These are phyloP conservation scores for Cyanoderma ruficeps DNA, from an alignment of 2,113 vertebrate species.

Conservation along the genomic window DNA sequence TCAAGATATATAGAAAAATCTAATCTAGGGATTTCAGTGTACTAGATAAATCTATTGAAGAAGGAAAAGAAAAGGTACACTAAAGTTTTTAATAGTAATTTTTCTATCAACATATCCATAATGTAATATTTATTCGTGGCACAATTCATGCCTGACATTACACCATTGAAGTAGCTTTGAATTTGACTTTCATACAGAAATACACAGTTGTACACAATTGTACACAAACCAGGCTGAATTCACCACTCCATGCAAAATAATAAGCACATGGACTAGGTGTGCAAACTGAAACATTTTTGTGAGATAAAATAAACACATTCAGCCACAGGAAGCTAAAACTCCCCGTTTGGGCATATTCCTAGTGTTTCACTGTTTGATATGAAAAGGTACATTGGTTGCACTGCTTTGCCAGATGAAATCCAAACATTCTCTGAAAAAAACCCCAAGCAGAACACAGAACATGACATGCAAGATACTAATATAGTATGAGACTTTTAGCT, in stretches of 20 bases:
- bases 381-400: not conserved
- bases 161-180: not conserved
- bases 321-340: not conserved
- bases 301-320: not conserved
- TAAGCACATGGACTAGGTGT: not conserved
- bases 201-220: not conserved
- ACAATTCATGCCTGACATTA: not conserved
- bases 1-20: not conserved
- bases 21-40: not conserved
- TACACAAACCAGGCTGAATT: not conserved
- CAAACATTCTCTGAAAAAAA: not conserved
- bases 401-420: not conserved
- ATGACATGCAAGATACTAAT: not conserved
- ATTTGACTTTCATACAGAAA: not conserved
- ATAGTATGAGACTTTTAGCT: not conserved
- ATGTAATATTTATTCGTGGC: not conserved
- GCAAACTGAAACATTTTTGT: not conserved
- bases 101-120: not conserved
- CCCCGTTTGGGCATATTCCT: fast-evolving
- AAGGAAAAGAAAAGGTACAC: not conserved
- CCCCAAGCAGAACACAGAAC: not conserved
- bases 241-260: not conserved
- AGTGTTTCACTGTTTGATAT: not conserved
- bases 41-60: not conserved
- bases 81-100: not conserved